Conservation (phyloP, 35 echinoderm and acorn worm species). For the Apostichopus parvimensis region DNA sequence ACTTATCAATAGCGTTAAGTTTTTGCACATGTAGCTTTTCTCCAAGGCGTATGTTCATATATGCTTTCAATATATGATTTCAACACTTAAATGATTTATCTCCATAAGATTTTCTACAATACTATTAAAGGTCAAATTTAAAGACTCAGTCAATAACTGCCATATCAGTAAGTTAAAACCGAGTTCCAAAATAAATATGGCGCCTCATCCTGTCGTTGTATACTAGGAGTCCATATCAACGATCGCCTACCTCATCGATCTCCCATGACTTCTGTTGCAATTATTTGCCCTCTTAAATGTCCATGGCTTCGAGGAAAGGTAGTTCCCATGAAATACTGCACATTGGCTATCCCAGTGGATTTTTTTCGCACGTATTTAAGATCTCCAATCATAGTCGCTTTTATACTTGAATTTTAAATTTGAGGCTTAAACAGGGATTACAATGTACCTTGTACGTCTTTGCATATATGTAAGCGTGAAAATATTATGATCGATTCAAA, state of each 20-base stretch:
- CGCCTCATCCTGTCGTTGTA: neutral
- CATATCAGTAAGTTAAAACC: neutral
- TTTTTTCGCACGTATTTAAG: neutral
- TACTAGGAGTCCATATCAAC: neutral
- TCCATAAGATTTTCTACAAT: too few species aligned
- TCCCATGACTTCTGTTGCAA: slow-evolving; percentile 29
- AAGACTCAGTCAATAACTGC: neutral
- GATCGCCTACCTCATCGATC: slow-evolving; percentile 17
- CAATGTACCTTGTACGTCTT: neutral
- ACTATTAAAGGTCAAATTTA: neutral
- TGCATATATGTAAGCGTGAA: neutral
- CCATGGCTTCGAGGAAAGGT: slow-evolving; percentile 22
- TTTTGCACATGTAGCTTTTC: neutral
- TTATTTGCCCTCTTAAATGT: slow-evolving; percentile 50
- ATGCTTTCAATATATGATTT: neutral
- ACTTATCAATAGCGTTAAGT: too few species aligned
- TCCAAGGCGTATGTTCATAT: neutral
- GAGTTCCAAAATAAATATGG: slow-evolving; percentile 11
- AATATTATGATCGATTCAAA: slow-evolving; percentile 20
- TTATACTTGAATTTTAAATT: slow-evolving; percentile 46
- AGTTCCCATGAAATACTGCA: slow-evolving; percentile 27
- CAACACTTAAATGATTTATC: too few species aligned
- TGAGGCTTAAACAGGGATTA: slow-evolving; percentile 18
- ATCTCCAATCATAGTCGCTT: slow-evolving; percentile 10
- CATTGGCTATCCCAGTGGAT: slow-evolving; percentile 25